Percentiles rank a stretch among this genome's conserved stretches.
Conservation (phyloP, 2,888 invertebrate genomes). For the Mythimna pallens region DNA sequence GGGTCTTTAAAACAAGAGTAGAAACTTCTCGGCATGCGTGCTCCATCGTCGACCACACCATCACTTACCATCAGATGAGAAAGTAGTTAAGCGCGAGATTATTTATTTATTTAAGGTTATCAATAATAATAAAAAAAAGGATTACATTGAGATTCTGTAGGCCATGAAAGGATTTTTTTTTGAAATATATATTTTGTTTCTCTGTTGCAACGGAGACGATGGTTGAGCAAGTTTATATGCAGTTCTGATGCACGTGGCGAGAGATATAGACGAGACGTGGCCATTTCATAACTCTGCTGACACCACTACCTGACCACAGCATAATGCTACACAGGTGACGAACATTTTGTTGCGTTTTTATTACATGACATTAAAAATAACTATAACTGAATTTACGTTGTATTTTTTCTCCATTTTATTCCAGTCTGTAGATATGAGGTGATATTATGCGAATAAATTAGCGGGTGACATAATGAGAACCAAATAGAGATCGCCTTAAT, state of each 20-base stretch:
- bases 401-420: conserved; percentile 10
- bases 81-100: too few species aligned
- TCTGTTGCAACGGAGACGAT: background rate
- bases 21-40: too few species aligned
- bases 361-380: conserved; percentile 2
- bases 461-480: conserved; percentile 46
- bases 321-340: conserved; percentile 25
- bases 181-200: background rate
- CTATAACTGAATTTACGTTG: conserved; percentile 2
- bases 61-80: too few species aligned
- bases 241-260: conserved; percentile 25
- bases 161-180: background rate
- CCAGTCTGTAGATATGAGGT: conserved; percentile 14
- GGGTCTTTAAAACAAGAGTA: too few species aligned
- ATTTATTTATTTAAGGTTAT: too few species aligned
- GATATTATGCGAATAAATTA: conserved; percentile 38
- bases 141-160: background rate
- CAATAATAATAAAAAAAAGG: too few species aligned
- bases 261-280: conserved; percentile 18
- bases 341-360: conserved; percentile 29
- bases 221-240: conserved; percentile 6
- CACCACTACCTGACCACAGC: background rate
- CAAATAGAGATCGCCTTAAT: conserved; percentile 34
- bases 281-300: conserved; percentile 3
- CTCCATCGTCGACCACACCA: too few species aligned